These are phyloP conservation scores for Clepsis dumicolana DNA, from an alignment of 2,888 invertebrate genomes.

Conservation along the genomic window DNA sequence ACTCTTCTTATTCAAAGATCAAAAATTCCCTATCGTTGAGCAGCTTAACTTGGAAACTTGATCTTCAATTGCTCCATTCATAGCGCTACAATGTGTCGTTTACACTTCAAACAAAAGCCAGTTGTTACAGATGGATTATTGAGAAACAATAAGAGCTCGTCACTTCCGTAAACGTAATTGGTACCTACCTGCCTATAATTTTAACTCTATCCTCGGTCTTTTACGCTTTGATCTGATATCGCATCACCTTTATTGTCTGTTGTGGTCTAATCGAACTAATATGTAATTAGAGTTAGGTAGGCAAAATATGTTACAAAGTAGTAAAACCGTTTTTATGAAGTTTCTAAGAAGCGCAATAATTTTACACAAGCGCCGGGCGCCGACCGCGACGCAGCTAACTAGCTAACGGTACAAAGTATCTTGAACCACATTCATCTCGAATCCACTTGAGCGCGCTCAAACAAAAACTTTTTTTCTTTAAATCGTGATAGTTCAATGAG, in stretches of 20 bases:
- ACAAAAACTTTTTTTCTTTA: conserved; percentile 57
- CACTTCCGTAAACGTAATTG: conserved; percentile 79
- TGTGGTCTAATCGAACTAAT: neutral
- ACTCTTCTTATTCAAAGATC: conserved; percentile 18
- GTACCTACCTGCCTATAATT: conserved; percentile 57
- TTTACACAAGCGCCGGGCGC: conserved; percentile 60
- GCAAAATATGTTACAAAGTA: neutral
- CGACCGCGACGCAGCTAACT: conserved; percentile 72
- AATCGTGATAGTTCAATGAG: conserved; percentile 56
- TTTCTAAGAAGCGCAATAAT: conserved; percentile 51
- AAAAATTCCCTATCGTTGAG: conserved; percentile 4
- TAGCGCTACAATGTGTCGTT: conserved; percentile 46
- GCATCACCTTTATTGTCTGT: neutral
- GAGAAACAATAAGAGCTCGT: conserved; percentile 72
- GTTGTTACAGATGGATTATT: conserved; percentile 67
- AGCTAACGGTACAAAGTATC: conserved; percentile 75
- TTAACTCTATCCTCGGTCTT: neutral
- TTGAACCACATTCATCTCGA: conserved; percentile 63
- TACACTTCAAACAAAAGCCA: conserved; percentile 63
- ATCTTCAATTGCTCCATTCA: conserved; percentile 28
- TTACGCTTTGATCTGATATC: conserved; percentile 13
- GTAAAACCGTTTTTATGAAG: neutral
- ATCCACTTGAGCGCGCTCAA: conserved; percentile 54
- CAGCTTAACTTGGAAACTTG: conserved; percentile 40
- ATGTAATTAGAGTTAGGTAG: neutral